phyloP scores from a whole-genome alignment of 2,797 vertebrate genomes.

The Macropodus opercularis region DNA sequence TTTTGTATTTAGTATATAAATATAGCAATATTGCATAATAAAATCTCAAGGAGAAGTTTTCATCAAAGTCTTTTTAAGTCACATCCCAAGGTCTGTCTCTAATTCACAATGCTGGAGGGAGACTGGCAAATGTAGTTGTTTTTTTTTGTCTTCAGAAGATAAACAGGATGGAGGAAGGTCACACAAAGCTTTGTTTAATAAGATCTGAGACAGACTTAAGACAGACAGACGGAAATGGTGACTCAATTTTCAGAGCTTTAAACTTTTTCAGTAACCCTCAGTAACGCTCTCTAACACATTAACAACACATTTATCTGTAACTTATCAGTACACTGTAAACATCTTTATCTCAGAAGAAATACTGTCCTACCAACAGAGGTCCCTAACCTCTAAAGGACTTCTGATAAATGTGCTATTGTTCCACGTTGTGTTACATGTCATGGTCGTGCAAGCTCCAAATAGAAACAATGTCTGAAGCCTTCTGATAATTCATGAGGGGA shows the following conservation, averaged over 20 bases:
- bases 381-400: conserved; percentile 24
- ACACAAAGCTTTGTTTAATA: conserved; percentile 31
- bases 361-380: neutral
- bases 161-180: conserved; percentile 53
- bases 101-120: conserved; percentile 22
- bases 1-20: too few relatives aligned
- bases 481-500: conserved; percentile 14
- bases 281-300: neutral
- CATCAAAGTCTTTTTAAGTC: conserved; percentile 5
- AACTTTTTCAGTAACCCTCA: neutral
- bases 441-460: conserved; percentile 18
- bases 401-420: conserved; percentile 35
- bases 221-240: conserved; percentile 10
- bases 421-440: conserved; percentile 15
- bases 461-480: conserved; percentile 33
- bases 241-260: conserved; percentile 13
- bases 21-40: conserved; percentile 11
- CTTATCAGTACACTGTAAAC: conserved; percentile 13
- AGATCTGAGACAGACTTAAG: conserved; percentile 1
- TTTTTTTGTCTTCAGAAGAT: conserved; percentile 27
- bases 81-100: conserved; percentile 38
- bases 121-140: conserved; percentile 29
- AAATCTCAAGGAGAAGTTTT: conserved; percentile 19
- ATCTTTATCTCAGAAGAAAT: conserved; percentile 19
- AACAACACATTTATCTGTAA: neutral